These are phyloP conservation scores for Leptopilina drosophilae DNA, from an alignment of 2,888 invertebrate species.

Conservation along the genomic window DNA sequence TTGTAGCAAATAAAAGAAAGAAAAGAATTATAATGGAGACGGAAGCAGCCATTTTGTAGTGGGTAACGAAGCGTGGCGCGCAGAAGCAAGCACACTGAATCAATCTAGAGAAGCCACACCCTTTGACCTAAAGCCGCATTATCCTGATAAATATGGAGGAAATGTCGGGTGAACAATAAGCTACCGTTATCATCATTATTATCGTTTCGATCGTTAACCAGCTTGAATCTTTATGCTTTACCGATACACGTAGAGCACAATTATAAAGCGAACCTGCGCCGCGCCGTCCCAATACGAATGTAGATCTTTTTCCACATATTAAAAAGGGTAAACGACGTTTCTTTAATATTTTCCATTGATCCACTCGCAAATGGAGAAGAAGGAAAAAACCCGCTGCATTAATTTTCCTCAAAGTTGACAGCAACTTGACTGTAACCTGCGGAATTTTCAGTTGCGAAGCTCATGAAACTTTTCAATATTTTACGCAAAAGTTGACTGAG, in stretches of 20 bases:
- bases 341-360: no score
- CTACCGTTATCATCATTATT: constrained; percentile 50
- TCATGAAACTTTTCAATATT: no score
- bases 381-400: no score
- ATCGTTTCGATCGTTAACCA: constrained; percentile 36
- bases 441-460: no score
- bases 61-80: constrained; percentile 68
- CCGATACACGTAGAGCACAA: constrained; percentile 15
- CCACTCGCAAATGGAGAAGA: no score
- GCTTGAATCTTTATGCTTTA: constrained; percentile 34
- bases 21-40: constrained; percentile 56
- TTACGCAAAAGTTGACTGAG: no score
- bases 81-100: constrained; percentile 73
- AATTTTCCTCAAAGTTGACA: no score
- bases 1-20: constrained; percentile 42
- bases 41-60: constrained; percentile 65
- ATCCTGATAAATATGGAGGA: constrained; percentile 58
- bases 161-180: constrained; percentile 52
- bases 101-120: constrained; percentile 76
- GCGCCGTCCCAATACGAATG: background rate
- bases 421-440: no score
- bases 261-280: background rate
- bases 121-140: constrained; percentile 73
- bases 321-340: no score
- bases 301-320: no score